Percentiles rank a stretch among this genome's conserved stretches.
Evolutionary conservation across 1,140 invertebrate species (phyloP).

Genomic region (Drosophila yakuba): DNA sequence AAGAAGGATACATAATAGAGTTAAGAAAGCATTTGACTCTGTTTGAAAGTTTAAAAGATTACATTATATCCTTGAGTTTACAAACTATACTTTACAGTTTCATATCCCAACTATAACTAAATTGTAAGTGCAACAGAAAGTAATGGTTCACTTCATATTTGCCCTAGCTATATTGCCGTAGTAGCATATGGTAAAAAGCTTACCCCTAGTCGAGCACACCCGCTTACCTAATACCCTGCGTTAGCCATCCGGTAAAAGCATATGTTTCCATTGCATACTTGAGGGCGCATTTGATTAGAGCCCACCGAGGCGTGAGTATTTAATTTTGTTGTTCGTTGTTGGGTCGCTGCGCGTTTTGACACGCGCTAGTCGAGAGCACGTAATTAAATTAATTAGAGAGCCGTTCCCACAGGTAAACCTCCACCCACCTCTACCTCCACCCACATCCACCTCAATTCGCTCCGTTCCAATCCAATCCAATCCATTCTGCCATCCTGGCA

Average conservation of each 20-base stretch:
- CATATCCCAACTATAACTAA: no score
- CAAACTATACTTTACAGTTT: no score
- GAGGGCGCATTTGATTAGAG: slow-evolving; percentile 76
- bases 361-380: slow-evolving; percentile 73
- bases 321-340: slow-evolving; percentile 70
- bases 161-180: no score
- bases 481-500: slow-evolving; percentile 11
- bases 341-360: slow-evolving; percentile 61
- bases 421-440: background rate
- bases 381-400: slow-evolving; percentile 82
- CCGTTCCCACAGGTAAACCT: slow-evolving; percentile 73
- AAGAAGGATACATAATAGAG: no score
- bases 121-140: no score
- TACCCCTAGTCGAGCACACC: slow-evolving; percentile 2
- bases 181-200: no score
- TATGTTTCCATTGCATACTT: slow-evolving; percentile 70
- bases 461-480: slow-evolving; percentile 25
- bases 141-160: no score
- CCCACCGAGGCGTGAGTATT: slow-evolving; percentile 70
- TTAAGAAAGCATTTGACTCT: no score
- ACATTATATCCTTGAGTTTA: no score
- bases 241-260: slow-evolving; percentile 4
- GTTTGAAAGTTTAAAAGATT: no score
- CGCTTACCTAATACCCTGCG: background rate
- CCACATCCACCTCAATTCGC: background rate